These are phyloP conservation scores for Phalacrocorax aristotelis DNA, from an alignment of 2,113 vertebrate species.

Conservation along the genomic window DNA sequence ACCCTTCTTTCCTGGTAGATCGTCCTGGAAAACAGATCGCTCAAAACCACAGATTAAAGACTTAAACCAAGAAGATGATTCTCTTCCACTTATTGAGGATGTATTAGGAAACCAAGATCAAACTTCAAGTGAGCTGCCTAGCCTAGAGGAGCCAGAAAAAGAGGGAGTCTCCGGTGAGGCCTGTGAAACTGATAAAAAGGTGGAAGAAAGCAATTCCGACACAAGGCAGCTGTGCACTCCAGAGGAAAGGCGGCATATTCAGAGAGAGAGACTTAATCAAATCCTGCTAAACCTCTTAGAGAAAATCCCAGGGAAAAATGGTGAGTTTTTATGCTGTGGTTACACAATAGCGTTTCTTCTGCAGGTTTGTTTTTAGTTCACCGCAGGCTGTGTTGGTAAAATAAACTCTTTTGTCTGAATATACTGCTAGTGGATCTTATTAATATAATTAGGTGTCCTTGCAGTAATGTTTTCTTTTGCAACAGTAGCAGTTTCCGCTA, in stretches of 20 bases:
- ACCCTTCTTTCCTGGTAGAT: conserved; percentile 65
- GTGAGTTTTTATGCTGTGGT: conserved; percentile 69
- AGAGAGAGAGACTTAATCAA: conserved; percentile 93
- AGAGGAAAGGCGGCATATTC: conserved; percentile 83
- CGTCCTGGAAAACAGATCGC: conserved; percentile 93
- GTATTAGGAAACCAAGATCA: conserved; percentile 71
- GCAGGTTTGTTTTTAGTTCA: rapidly evolving
- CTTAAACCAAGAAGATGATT: conserved; percentile 75
- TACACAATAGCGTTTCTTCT: not conserved
- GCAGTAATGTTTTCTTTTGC: not conserved
- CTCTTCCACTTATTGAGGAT: conserved; percentile 77
- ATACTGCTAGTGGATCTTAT: rapidly evolving
- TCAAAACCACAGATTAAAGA: conserved; percentile 79
- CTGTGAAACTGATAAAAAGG: conserved; percentile 62
- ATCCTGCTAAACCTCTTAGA: conserved; percentile 92
- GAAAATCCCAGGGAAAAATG: conserved; percentile 93
- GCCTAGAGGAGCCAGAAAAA: conserved; percentile 75
- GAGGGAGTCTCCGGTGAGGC: conserved; percentile 65
- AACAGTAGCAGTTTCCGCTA: not conserved
- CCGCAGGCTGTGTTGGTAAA: not conserved
- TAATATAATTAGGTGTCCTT: not conserved
- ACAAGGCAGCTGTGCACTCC: conserved; percentile 66
- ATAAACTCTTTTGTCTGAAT: not conserved
- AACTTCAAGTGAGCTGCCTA: conserved; percentile 54
- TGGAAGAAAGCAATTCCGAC: conserved; percentile 21